A percentile compares a stretch with the other conserved stretches of the same genome.
Evolutionary conservation across 2,113 vertebrate genomes (phyloP).

Genomic region (Caloenas nicobarica): DNA sequence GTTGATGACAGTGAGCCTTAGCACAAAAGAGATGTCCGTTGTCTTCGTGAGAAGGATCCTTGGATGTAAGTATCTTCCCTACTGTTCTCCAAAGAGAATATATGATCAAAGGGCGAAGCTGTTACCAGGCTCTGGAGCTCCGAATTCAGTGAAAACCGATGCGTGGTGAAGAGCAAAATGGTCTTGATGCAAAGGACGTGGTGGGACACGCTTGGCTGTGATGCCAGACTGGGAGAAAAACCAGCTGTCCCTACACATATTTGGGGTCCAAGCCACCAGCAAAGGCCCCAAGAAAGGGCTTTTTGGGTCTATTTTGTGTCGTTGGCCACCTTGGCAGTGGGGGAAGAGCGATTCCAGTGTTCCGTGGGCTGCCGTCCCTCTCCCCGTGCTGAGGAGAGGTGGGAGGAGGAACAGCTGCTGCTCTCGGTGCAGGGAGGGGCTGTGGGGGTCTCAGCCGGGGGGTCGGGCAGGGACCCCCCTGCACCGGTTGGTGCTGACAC

Average conservation of each 20-base stretch:
- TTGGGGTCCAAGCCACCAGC: not conserved
- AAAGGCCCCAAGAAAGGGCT: not conserved
- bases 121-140: not conserved
- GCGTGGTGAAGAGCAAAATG: not conserved
- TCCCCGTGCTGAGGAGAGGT: not conserved
- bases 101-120: not conserved
- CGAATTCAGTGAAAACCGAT: not conserved
- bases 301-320: not conserved
- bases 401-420: not conserved
- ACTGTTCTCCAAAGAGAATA: not conserved
- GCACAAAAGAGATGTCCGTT: not conserved
- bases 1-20: not conserved
- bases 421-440: not conserved
- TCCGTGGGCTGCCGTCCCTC: not conserved
- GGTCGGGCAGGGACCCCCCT: too few relatives aligned
- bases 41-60: not conserved
- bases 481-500: accelerated
- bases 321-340: not conserved
- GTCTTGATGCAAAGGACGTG: not conserved
- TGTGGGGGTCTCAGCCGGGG: accelerated
- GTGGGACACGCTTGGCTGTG: not conserved
- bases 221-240: not conserved
- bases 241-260: accelerated
- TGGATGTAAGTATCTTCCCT: not conserved
- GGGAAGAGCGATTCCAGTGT: accelerated